Percentiles rank a stretch among this genome's conserved stretches.
Conservation (phyloP, 2,113 vertebrate species). For the Macaca mulatta region DNA sequence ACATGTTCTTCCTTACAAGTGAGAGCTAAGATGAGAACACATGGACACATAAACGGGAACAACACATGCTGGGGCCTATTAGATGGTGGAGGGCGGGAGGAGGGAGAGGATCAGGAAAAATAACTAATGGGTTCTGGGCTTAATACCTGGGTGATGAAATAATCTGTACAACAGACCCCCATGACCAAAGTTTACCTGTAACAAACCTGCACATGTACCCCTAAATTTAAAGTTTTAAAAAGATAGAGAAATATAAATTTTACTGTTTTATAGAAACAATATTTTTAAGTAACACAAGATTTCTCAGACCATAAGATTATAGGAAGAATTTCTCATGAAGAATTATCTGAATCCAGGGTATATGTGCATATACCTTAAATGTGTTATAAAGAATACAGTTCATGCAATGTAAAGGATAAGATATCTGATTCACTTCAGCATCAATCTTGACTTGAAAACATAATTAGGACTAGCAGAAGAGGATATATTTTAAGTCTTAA, state of each 20-base stretch:
- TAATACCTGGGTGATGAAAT: no score
- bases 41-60: no score
- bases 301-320: background rate
- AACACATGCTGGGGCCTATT: no score
- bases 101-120: no score
- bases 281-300: background rate
- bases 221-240: background rate
- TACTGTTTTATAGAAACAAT: background rate
- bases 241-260: background rate
- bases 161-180: no score
- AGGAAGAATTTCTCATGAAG: background rate
- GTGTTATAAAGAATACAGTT: background rate
- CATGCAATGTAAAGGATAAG: background rate
- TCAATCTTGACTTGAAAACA: background rate
- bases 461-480: background rate
- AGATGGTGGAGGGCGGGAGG: no score
- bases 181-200: no score
- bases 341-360: background rate
- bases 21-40: no score
- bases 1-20: no score
- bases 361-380: background rate
- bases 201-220: no score
- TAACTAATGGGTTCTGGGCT: no score
- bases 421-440: background rate
- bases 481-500: background rate